A percentile compares a stretch with the other conserved stretches of the same genome.
Evolutionary conservation across 2,113 vertebrate genomes (phyloP).

Genomic region (Theristicus caerulescens): DNA sequence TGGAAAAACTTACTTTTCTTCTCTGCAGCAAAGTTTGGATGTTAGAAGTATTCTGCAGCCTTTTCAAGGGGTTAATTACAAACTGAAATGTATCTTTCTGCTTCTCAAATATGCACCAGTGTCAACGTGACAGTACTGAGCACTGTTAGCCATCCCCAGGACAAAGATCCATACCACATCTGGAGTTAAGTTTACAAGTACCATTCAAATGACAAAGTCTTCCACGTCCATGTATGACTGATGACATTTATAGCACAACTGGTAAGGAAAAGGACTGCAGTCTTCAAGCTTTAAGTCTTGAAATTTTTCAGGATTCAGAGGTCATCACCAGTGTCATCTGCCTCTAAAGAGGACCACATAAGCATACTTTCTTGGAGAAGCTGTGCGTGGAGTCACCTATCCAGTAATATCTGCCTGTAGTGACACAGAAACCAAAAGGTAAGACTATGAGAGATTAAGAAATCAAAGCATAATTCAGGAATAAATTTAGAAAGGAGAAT

Average conservation of each 20-base stretch:
- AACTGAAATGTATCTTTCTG: too few species aligned
- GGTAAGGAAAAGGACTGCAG: not conserved
- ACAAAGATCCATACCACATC: too few species aligned
- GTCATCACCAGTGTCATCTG: too few species aligned
- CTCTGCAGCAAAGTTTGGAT: not conserved
- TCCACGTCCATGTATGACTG: accelerated
- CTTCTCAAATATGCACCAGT: not conserved
- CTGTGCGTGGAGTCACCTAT: not conserved
- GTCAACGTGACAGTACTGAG: not conserved
- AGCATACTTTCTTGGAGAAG: not conserved
- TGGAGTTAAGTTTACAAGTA: not conserved
- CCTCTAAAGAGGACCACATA: not conserved
- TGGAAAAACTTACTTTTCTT: not conserved
- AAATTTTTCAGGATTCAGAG: not conserved
- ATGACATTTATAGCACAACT: not conserved
- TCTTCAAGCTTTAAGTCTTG: not conserved
- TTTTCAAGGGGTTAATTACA: not conserved
- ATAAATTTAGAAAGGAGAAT: not conserved
- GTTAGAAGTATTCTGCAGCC: not conserved
- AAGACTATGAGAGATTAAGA: not conserved
- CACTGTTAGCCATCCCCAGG: not conserved
- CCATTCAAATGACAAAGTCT: not conserved
- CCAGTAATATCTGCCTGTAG: not conserved
- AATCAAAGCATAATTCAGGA: not conserved
- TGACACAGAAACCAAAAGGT: not conserved